Evolutionary conservation across 2,113 vertebrate species (phyloP), one percentile per base, ranked within the genome.

Genomic region (Pomatorhinus ruficollis): DNA sequence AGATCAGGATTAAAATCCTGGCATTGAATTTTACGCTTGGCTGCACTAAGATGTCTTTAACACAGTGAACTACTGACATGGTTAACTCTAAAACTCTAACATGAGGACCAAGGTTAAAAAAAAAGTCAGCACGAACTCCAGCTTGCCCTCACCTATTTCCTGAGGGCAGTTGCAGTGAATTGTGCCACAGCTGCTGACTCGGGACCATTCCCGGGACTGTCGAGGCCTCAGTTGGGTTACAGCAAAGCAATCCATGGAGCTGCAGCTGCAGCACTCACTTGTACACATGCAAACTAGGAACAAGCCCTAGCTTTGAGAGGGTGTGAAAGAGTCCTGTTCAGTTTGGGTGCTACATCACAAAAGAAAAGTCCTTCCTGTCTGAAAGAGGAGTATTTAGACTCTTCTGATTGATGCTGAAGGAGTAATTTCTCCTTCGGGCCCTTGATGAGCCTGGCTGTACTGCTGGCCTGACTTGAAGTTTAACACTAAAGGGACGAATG

Each of bases 301-400:
- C 96, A 96, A 96, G 95, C 75, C 75, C 76, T 27, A 94, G 93
- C 96, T 97, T 96, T 96, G 93, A 96, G 84, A 95, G 90, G 87
- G 59, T 88, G 89, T 95, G 93, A 97, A 95, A 96, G 93, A 86
- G 71, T 96, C 75, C 82, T 31, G 92, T 95, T 96, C 82, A 94
- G 54, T 95, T 95, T 93, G 92, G 92, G 87, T 86, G 90, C 85
- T 57, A 40, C 65, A 75, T 45, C 72, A 57, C 40, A 60, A 94
- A 94, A 86, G 82, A 78, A 83, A 91, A 91, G 82, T 83, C 78
- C 70, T 94, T 93, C 82, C 84, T 74, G 87, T 40, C 64, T 93
- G 66, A 96, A 90, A 95, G 63, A 90, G 71, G 68, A 93, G 91
- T 90, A 91, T 96, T 96, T 91, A 96, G 70, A 78, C 19, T 30